Evolutionary conservation across 2,113 vertebrate species (phyloP).

Genomic region (Geococcyx californianus): DNA sequence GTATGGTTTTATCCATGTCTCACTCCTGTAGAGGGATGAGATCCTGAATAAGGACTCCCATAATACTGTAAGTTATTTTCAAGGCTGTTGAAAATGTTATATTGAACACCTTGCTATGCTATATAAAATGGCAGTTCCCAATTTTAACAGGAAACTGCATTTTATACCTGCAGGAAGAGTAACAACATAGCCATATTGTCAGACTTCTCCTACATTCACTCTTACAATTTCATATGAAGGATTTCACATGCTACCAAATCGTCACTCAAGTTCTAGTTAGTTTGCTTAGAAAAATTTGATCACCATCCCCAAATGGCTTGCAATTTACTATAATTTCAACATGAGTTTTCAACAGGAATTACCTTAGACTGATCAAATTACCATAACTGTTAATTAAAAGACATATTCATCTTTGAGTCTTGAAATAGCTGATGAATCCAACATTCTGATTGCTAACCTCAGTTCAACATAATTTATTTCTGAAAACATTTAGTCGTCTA

Average conservation of each 20-base stretch:
- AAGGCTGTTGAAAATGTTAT: not conserved
- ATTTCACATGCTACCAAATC: not conserved
- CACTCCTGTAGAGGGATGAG: not conserved
- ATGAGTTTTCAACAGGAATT: not conserved
- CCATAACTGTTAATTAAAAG: not conserved
- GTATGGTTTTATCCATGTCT: not conserved
- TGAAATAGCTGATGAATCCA: not conserved
- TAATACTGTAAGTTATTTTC: not conserved
- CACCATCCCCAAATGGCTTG: not conserved
- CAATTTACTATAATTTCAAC: not conserved
- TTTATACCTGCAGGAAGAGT: not conserved
- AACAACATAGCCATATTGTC: not conserved
- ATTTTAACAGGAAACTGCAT: not conserved
- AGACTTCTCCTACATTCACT: not conserved
- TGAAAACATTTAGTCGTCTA: not conserved
- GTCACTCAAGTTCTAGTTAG: not conserved
- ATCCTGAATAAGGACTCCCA: not conserved
- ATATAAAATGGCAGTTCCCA: not conserved
- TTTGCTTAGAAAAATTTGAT: not conserved
- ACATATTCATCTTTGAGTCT: not conserved
- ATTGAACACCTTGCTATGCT: not conserved
- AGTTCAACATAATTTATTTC: not conserved
- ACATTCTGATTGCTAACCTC: not conserved
- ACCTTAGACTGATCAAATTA: not conserved
- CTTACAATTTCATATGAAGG: not conserved